These are phyloP conservation scores for Elmis aenea DNA, from an alignment of 2,888 invertebrate genomes.

Conservation along the genomic window DNA sequence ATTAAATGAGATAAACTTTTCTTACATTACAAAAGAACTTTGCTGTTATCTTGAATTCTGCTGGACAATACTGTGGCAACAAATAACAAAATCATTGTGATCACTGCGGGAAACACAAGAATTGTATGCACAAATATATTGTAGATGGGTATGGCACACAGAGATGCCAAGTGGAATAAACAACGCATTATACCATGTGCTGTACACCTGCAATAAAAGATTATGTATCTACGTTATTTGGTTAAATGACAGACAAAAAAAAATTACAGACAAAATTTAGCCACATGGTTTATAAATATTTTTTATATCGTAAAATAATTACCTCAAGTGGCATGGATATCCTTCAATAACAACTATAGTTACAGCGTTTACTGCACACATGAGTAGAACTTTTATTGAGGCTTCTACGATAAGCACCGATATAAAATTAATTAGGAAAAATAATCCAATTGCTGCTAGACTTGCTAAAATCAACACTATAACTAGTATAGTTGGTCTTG, in stretches of 20 bases:
- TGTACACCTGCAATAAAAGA: slow-evolving; percentile 50
- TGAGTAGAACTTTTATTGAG: slow-evolving; percentile 47
- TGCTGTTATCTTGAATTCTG: slow-evolving; percentile 45
- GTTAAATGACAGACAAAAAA: no score
- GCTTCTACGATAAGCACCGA: slow-evolving; percentile 42
- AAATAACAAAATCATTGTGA: slow-evolving; percentile 38
- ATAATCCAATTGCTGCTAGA: slow-evolving; percentile 50
- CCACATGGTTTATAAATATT: slow-evolving; percentile 1
- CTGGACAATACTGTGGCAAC: slow-evolving; percentile 39
- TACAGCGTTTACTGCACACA: slow-evolving; percentile 50
- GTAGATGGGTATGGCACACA: slow-evolving; percentile 48
- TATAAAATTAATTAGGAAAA: slow-evolving; percentile 47
- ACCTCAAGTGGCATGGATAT: slow-evolving; percentile 58
- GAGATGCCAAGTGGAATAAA: slow-evolving; percentile 50
- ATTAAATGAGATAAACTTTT: not conserved
- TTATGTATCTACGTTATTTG: no score
- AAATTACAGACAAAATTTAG: no score
- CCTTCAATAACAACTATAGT: slow-evolving; percentile 51
- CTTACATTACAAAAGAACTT: slow-evolving; percentile 41
- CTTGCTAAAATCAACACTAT: slow-evolving; percentile 43
- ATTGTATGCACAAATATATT: slow-evolving; percentile 39
- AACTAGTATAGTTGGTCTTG: slow-evolving; percentile 38
- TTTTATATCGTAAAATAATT: slow-evolving; percentile 12
- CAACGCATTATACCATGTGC: slow-evolving; percentile 54
- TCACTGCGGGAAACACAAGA: slow-evolving; percentile 41